Base-by-base conservation (phyloP, 2,888 invertebrate genomes). In the Stenichneumon culpator region DNA sequence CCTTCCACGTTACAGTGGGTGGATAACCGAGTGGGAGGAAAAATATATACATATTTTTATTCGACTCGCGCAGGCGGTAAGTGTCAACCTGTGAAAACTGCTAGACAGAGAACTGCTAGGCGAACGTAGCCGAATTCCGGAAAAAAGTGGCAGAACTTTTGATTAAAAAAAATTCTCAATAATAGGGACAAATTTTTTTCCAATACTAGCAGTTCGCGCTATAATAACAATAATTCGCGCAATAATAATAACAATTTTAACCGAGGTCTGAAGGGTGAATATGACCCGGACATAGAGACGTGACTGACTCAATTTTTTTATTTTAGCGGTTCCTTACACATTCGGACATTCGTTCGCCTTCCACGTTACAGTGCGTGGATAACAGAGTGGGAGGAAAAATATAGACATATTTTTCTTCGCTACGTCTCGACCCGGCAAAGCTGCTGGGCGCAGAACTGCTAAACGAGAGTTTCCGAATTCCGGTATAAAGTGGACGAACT, bases 1-100 rank as follows among this genome's bases (percentile, higher is more conserved):
- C 90, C 92, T 91, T 91, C 91, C 89, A 89, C 89, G 88, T 89
- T 77, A 83, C 80, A 80, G 67, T 80, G 80, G 77, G 50, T 36
- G 54, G 65, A 75, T 67, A 82, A 75, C 60, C 75, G 79, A 60
- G 75, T 60, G 54, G 67, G 54, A 78, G 72, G 60, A 39, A 39
- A 39, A 39, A 14, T 82, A 28, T 22, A 57, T 82, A 78, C 60
- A 77, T 80, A 80, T 72, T 70, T 65, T 47, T 70, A 32, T 72
- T 69, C 54, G 39, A 68, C 69, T 47, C 57, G 68, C 39, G 22
- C 25, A 54, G 68, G 60, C 67, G 65, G 78, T 70, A 73, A 72
- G 78, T 82, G 82, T 82, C 82, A 81, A 81, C 75, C 81, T 69
- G 81, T 73, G 73, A 75, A 75, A 73, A 75, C 81, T 75, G 57